These are phyloP conservation scores for Athalia circularis DNA, from an alignment of 2,888 invertebrate genomes.

Conservation along the genomic window DNA sequence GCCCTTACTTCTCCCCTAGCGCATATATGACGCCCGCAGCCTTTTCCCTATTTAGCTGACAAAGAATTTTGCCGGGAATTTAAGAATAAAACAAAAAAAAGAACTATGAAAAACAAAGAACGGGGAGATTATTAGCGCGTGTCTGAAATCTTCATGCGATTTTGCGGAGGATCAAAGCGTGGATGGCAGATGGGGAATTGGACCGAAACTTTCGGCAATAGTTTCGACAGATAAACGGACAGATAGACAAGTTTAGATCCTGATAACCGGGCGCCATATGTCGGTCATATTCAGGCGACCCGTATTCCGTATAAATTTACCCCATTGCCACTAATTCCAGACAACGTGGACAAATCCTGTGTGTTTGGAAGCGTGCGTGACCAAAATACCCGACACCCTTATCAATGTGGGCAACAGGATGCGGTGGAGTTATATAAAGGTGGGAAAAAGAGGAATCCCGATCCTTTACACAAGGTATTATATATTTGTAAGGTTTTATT, in stretches of 20 bases:
- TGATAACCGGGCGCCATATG: slow-evolving; percentile 35
- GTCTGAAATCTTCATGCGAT: neutral
- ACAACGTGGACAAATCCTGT: slow-evolving; percentile 42
- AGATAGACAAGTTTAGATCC: slow-evolving; percentile 24
- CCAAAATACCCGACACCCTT: slow-evolving; percentile 25
- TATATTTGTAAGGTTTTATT: slow-evolving; percentile 15
- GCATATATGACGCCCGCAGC: slow-evolving; percentile 4
- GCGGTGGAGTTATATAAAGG: neutral
- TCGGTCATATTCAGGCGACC: slow-evolving; percentile 36
- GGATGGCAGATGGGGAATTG: neutral
- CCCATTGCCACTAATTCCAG: slow-evolving; percentile 37
- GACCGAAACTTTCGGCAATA: neutral
- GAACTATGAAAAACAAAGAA: neutral
- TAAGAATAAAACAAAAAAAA: neutral
- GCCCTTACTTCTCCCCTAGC: neutral
- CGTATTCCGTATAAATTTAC: slow-evolving; percentile 35
- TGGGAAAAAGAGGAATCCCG: slow-evolving; percentile 2
- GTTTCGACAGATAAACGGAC: neutral
- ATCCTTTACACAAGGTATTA: slow-evolving; percentile 24
- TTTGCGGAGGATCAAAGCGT: neutral
- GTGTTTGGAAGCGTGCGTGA: slow-evolving; percentile 41
- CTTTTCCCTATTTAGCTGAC: slow-evolving; percentile 1
- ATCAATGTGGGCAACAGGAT: neutral
- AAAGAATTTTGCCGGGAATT: neutral
- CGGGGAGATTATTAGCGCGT: neutral